Percentiles rank a stretch among this genome's conserved stretches.
These are phyloP conservation scores for Hemicordylus capensis DNA, from an alignment of 2,113 vertebrate species.

Conservation along the genomic window DNA sequence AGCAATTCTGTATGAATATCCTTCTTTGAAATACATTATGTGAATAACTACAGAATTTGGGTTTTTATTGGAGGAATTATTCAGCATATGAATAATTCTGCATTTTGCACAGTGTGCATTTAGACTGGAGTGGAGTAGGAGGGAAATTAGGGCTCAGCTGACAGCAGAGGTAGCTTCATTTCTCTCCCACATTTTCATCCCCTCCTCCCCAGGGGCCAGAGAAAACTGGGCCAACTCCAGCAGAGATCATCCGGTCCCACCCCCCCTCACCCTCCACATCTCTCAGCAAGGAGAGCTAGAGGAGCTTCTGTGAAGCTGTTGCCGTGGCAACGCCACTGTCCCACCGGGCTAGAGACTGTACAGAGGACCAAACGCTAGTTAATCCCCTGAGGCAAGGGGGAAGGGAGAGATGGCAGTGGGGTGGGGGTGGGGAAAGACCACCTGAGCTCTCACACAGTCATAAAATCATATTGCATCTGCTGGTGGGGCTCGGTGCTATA, in stretches of 20 bases:
- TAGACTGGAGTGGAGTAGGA: not conserved
- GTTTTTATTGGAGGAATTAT: not conserved
- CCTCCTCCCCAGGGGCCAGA: conserved; percentile 3
- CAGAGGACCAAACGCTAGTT: conserved; percentile 12
- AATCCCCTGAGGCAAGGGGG: not conserved
- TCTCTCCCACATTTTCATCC: not conserved
- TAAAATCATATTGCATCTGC: not conserved
- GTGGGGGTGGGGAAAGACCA: not conserved
- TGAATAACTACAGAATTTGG: not conserved
- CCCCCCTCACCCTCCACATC: not conserved
- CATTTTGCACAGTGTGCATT: not conserved
- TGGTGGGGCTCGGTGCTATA: not conserved
- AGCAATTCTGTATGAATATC: not conserved
- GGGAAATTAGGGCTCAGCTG: not conserved
- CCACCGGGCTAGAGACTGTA: not conserved
- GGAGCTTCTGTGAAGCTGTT: conserved; percentile 9
- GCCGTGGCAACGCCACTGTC: conserved; percentile 7
- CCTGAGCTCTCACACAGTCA: not conserved
- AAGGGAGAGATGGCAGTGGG: not conserved
- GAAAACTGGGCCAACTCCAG: conserved; percentile 23
- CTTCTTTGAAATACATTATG: not conserved
- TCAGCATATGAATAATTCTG: not conserved
- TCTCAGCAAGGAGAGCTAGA: not conserved
- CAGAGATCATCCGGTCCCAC: not conserved
- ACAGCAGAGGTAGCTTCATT: not conserved